phyloP scores from a whole-genome alignment of 2,113 vertebrate genomes.

The Apaloderma vittatum region DNA sequence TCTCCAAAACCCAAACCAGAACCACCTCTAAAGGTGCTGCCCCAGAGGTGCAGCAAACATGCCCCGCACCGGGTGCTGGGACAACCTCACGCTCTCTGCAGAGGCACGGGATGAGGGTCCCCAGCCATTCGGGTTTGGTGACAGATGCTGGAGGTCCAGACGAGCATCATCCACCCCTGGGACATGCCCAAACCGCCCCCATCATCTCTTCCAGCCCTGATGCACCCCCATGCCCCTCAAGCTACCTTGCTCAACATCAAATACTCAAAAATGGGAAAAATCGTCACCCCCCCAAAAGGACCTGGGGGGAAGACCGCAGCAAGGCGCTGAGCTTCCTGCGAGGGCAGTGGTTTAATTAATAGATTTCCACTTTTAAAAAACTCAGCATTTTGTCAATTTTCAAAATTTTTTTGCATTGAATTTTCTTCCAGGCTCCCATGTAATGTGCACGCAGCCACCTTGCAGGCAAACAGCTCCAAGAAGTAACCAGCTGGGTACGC shows the following conservation, averaged over 20 bases:
- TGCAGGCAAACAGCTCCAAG: rapidly evolving
- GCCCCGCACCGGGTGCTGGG: neutral
- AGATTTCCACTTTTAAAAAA: neutral
- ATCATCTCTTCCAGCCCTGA: too few relatives aligned
- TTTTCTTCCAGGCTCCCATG: neutral
- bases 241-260: neutral
- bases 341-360: too few relatives aligned
- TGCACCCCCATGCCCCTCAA: neutral
- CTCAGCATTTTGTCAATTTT: neutral
- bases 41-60: neutral
- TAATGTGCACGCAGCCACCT: neutral
- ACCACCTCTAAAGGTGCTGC: neutral
- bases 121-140: rapidly evolving
- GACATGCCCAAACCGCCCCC: neutral
- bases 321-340: too few relatives aligned
- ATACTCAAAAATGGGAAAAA: neutral
- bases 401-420: neutral
- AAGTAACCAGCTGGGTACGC: neutral
- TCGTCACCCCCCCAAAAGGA: rapidly evolving
- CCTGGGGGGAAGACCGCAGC: neutral
- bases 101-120: neutral
- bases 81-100: neutral
- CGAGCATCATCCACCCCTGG: neutral
- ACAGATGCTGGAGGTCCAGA: rapidly evolving
- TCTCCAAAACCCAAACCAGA: too few relatives aligned